phyloP scores from a whole-genome alignment of 2,888 invertebrate species.

The Zygogramma bicolorata region DNA sequence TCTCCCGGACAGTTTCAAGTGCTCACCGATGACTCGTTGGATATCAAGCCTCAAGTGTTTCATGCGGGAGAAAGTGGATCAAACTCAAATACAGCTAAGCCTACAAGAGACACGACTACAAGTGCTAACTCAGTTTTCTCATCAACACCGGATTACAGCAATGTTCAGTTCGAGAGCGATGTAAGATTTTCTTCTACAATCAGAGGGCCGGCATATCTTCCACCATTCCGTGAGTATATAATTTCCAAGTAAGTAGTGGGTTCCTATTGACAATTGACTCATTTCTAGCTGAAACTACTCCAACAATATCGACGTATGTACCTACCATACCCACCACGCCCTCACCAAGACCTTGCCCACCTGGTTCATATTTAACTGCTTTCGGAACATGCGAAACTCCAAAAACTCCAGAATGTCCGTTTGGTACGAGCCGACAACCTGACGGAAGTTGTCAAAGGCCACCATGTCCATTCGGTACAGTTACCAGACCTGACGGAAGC shows the following conservation, averaged over 20 bases:
- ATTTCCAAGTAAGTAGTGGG: not conserved
- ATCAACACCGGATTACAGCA: constrained; percentile 59
- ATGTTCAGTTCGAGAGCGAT: constrained; percentile 58
- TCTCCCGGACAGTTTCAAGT: constrained; percentile 59
- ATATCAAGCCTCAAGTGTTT: constrained; percentile 53
- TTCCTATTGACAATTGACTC: not conserved
- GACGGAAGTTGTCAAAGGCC: constrained; percentile 20
- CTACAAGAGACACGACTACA: constrained; percentile 57
- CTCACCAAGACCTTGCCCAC: constrained; percentile 31
- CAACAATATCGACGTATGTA: constrained; percentile 29
- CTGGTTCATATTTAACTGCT: constrained; percentile 26
- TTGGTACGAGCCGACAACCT: constrained; percentile 26
- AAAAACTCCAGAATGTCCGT: constrained; percentile 31
- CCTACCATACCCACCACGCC: constrained; percentile 25
- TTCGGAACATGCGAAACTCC: constrained; percentile 15
- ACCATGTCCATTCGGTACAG: constrained; percentile 14
- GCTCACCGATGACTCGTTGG: constrained; percentile 39
- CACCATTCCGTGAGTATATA: constrained; percentile 55
- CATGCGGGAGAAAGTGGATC: constrained; percentile 59
- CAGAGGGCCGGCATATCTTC: constrained; percentile 63
- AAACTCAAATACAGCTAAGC: constrained; percentile 56
- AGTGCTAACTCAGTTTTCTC: constrained; percentile 51
- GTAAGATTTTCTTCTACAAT: constrained; percentile 61
- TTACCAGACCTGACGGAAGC: constrained; percentile 31
- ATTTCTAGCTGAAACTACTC: constrained; percentile 29